phyloP scores from a whole-genome alignment of 2,113 vertebrate species.

The Sylvietta virens region DNA sequence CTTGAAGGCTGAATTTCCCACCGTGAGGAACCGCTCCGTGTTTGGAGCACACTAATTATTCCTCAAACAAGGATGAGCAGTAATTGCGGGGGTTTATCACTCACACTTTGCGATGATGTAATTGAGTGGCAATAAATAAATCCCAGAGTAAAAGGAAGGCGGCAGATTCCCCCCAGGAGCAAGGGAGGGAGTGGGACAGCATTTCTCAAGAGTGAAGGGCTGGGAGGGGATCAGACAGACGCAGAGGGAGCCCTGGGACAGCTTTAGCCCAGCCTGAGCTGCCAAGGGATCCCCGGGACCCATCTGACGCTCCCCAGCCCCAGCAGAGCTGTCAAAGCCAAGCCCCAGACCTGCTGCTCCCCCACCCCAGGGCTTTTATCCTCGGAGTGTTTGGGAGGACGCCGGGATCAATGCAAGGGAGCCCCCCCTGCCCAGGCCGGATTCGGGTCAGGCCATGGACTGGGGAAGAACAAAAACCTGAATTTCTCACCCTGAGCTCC shows the following conservation, averaged over 20 bases:
- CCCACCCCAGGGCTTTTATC: rapidly evolving
- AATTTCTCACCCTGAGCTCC: background rate
- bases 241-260: background rate
- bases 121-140: conserved; percentile 22
- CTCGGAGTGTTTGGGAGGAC: rapidly evolving
- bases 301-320: background rate
- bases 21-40: background rate
- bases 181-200: background rate
- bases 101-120: background rate
- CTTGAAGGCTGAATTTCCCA: conserved; percentile 9
- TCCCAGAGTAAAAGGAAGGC: background rate
- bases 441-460: rapidly evolving
- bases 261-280: background rate
- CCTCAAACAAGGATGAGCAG: conserved; percentile 4
- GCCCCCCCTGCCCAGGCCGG: background rate
- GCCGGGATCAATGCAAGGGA: background rate
- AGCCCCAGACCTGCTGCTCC: background rate
- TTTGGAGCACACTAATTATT: conserved; percentile 30
- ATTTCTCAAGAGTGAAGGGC: rapidly evolving
- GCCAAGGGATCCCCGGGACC: background rate
- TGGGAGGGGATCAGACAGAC: rapidly evolving
- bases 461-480: background rate
- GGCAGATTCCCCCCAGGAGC: background rate
- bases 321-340: background rate
- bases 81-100: conserved; percentile 36